Evolutionary conservation across 2,113 vertebrate genomes (phyloP), one percentile per base, ranked within the genome.

Genomic region (Salvelinus fontinalis): DNA sequence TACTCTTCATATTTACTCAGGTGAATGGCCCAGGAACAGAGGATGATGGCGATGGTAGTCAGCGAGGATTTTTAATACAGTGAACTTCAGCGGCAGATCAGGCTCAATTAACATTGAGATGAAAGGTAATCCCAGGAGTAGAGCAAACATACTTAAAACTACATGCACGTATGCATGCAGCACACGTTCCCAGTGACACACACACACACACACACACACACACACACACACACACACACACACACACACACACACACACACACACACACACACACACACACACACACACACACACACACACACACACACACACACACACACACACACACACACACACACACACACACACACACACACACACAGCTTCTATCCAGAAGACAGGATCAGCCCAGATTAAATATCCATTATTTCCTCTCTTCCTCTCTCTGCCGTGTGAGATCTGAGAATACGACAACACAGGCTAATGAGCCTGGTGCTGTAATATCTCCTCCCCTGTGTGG

Each of bases 391-490:
- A 76, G 73, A 79, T 87, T 68, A 77, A 80, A 78, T 39, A 69
- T 49, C 49, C 26, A 76, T 70, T 62, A 68, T 75, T 24, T 65
- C 80, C 66, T 68, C n/a, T 2, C 49, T 51, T 39, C 7, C 49
- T 14, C 12, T 51, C 49, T 51, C 49, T 51, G 26, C 16, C 75
- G 76, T 74, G 39, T 80, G 70, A 70, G 49, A 80, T 73, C 24
- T 54, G 34, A 11, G 51, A 76, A 76, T 76, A 81, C 66, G 75
- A 80, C 84, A 83, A 77, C 78, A 76, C 8, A 59, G 49, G 74
- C 84, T 87, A 87, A 89, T 84, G 72, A 87, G 49, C 62, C 22
- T 0, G 24, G 29, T 78, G 7, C 18, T 60, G 72, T 75, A 77
- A 49, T 29, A 80, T 76, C 71, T 82, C 68, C 59, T 74, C 24